phyloP scores from a whole-genome alignment of 2,113 vertebrate species.

The Struthidea cinerea region DNA sequence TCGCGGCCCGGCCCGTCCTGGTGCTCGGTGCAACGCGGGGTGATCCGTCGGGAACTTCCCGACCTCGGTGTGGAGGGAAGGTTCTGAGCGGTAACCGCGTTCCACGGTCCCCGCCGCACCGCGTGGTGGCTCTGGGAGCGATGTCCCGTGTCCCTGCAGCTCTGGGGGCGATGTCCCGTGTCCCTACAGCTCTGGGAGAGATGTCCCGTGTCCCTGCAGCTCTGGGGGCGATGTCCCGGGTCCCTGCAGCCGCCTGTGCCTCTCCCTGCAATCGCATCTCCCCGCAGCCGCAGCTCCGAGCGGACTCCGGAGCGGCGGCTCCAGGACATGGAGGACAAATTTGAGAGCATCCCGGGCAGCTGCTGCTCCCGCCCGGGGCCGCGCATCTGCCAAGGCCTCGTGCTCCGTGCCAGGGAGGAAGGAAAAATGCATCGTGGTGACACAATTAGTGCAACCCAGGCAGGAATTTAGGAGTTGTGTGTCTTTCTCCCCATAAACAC shows the following conservation, averaged over 20 bases:
- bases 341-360: not conserved
- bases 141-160: not conserved
- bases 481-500: accelerated
- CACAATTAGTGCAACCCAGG: not conserved
- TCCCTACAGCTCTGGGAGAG: not conserved
- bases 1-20: not conserved
- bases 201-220: not conserved
- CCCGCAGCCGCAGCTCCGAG: not conserved
- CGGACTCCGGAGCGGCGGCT: not conserved
- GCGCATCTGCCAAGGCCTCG: not conserved
- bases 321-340: not conserved
- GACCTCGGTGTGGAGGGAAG: accelerated
- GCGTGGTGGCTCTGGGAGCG: not conserved
- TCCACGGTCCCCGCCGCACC: not conserved
- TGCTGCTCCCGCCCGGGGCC: not conserved
- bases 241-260: not conserved
- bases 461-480: not conserved
- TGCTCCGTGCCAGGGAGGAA: not conserved
- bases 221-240: no score
- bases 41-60: not conserved
- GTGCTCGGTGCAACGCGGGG: not conserved
- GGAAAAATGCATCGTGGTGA: not conserved
- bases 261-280: not conserved
- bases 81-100: not conserved
- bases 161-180: not conserved